Evolutionary conservation across 1,140 invertebrate genomes (phyloP), one percentile per base, ranked within the genome.

Genomic region (Diabrotica undecimpunctata): DNA sequence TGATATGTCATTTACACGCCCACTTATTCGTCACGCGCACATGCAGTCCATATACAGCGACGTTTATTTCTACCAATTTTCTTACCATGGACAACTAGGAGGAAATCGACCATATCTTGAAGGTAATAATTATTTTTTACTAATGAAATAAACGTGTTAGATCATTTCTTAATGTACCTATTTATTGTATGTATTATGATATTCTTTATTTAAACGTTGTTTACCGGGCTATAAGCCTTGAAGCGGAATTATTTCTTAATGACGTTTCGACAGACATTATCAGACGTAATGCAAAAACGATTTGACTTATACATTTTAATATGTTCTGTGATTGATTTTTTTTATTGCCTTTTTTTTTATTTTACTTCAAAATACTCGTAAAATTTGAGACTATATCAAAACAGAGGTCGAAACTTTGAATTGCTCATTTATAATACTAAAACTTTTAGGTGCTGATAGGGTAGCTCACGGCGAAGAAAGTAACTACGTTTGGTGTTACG

Each of bases 21-120:
- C 58, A 7, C 36, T 66, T 7, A 66, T 70, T 10, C 71, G 66
- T 9, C 63, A 73, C 35, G 72, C 69, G 8, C 51, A 73, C 50
- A 36, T 73, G 25, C 14, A 62, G 25, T 73, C 70, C 2, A 63
- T 60, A 46, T 68, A 65, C 62, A 62, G 60, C 36, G 63, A 66
- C 46, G 67, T 71, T 12, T 71, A 68, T 54, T 70, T 72, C n/a
- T 74, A 74, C 51, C 65, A 72, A 38, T 72, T 74, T 66, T 62
- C 65, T n/a, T 72, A 70, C 54, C 54, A 63, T 57, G 72, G 70
- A 35, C n/a, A 41, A 7, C 7, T 61, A 25, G 51, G 46, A 10
- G 46, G 46, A 36, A 51, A 61, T 6, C 52, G 37, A 9, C 46
- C 50, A 52, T 52, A 50, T 36, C 9, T 61, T 12, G 46, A 51